Evolutionary conservation across 1,140 invertebrate species (phyloP), one percentile per base, ranked within the genome.

Genomic region (Laupala kohalensis): DNA sequence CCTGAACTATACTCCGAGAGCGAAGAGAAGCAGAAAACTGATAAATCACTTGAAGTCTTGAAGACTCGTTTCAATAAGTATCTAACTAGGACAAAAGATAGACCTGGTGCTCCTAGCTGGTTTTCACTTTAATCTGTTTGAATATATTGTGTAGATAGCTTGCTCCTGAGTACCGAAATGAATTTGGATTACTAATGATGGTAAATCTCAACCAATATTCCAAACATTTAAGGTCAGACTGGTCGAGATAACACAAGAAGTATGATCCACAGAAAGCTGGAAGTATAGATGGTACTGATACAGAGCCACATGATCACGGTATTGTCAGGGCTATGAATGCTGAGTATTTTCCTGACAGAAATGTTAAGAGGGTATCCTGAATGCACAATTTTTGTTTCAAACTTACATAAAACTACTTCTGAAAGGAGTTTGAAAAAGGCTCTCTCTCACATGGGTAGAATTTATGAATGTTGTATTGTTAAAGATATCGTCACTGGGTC

Each of bases 211-310:
- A 53, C 19, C 37, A 9, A 53, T 53, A 53, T 53, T 53, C 37
- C 4, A 53, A 53, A 19, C 37, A 53, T 53, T 13, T 9, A 13
- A 23, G 29, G n/a, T 15, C 67, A 68, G 67, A 68, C 26, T 86
- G 85, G 85, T 82, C 78, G 37, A 81, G 83, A 23, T 84, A 80
- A 76, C 83, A 84, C 6, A 83, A 81, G 74, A 78, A 81, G 62
- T 90, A 90, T 74, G 84, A 90, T 78, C 87, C 88, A 13, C 80
- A 90, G 62, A 88, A 88, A 83, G 87, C 87, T 74, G 92, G 91
- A 9, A 93, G 91, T 75, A 93, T 94, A 25, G 92, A 94, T 84
- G 88, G 92, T 2, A 95, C 92, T 24, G 93, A 95, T 78, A 86
- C 82, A 5, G 86, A 88, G 69, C 90, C 93, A 13, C 94, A 96